Evolutionary conservation across 1,140 invertebrate species (phyloP).

Genomic region (Patella vulgata): DNA sequence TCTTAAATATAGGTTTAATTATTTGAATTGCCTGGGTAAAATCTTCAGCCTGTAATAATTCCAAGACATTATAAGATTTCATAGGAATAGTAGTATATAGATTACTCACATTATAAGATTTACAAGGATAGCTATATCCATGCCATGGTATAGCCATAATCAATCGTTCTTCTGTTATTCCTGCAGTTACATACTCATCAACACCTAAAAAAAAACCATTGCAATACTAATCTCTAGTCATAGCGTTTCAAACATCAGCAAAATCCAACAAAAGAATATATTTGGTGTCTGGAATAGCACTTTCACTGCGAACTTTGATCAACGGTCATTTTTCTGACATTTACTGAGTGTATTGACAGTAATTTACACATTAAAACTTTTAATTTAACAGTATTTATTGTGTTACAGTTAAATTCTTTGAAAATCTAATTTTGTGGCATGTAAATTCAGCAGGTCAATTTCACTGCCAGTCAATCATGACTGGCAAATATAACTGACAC

Average conservation of each 20-base stretch:
- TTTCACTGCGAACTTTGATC: neutral
- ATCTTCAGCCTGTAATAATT: no score
- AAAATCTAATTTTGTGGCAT: no score
- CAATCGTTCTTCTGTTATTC: constrained; percentile 6
- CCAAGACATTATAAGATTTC: no score
- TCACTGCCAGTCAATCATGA: no score
- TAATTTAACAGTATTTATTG: constrained; percentile 17
- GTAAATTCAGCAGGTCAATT: no score
- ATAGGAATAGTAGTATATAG: no score
- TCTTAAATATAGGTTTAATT: no score
- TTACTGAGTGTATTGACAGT: neutral
- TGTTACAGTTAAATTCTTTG: no score
- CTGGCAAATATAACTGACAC: no score
- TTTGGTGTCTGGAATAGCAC: neutral
- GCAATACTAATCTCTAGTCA: neutral
- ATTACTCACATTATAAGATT: constrained; percentile 8
- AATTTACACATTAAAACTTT: neutral
- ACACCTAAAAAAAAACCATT: constrained; percentile 5
- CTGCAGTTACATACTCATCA: constrained; percentile 13
- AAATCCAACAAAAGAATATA: neutral
- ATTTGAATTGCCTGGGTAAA: no score
- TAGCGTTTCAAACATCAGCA: neutral
- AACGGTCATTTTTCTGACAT: neutral
- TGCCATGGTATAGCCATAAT: constrained; percentile 39
- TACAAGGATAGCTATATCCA: constrained; percentile 42